Evolutionary conservation across 2,888 invertebrate genomes (phyloP).

Genomic region (Taenaris catops): DNA sequence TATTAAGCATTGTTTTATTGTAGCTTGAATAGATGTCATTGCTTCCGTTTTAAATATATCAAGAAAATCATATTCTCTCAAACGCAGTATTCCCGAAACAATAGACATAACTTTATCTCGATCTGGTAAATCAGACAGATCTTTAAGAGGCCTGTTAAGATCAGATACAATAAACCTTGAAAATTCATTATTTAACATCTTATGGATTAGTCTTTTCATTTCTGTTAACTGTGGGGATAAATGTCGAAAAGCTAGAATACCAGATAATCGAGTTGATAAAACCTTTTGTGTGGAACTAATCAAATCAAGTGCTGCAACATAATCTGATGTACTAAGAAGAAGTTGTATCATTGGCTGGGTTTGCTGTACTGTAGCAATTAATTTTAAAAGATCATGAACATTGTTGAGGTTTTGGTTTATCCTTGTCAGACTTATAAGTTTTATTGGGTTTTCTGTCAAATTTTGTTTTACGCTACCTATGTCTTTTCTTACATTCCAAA

Average conservation of each 20-base stretch:
- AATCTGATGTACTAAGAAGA: conserved; percentile 96
- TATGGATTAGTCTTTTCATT: conserved; percentile 96
- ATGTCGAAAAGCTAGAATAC: conserved; percentile 97
- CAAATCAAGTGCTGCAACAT: conserved; percentile 97
- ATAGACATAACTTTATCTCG: conserved; percentile 93
- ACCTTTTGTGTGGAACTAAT: conserved; percentile 98
- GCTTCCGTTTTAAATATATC: conserved; percentile 94
- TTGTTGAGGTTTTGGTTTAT: conserved; percentile 82
- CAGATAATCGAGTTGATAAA: conserved; percentile 92
- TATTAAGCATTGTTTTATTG: conserved; percentile 93
- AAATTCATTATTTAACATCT: conserved; percentile 98
- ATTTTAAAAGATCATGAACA: conserved; percentile 87
- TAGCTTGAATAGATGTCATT: conserved; percentile 91
- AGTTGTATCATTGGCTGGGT: conserved; percentile 98
- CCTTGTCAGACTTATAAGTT: conserved; percentile 85
- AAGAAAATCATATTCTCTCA: conserved; percentile 93
- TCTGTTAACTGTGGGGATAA: conserved; percentile 96
- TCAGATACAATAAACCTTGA: conserved; percentile 94
- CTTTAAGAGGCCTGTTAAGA: conserved; percentile 88
- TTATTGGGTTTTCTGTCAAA: conserved; percentile 89
- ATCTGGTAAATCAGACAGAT: conserved; percentile 82
- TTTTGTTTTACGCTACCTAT: conserved; percentile 88
- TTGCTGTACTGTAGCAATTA: conserved; percentile 97
- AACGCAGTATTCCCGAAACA: conserved; percentile 93
- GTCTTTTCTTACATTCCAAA: conserved; percentile 85